Conservation (phyloP, 1,140 invertebrate genomes). For the Drosophila novamexicana region DNA sequence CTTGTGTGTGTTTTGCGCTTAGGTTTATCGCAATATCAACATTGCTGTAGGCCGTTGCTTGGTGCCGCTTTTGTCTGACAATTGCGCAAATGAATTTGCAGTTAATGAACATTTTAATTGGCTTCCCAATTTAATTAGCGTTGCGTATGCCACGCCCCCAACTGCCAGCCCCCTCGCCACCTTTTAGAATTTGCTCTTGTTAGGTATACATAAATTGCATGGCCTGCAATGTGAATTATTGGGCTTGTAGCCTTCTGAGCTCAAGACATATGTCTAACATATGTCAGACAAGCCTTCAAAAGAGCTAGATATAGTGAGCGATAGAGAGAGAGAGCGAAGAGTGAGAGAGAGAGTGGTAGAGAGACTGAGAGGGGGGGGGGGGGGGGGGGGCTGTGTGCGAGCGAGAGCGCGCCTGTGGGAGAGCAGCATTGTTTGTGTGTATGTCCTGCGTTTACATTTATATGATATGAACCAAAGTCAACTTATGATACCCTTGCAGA, state of each 20-base stretch:
- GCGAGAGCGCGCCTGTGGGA: no score
- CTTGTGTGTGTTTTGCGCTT: slow-evolving; percentile 15
- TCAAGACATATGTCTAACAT: slow-evolving; percentile 59
- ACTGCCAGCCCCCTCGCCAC: no score
- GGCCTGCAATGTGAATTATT: slow-evolving; percentile 44
- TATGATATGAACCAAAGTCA: slow-evolving; percentile 23
- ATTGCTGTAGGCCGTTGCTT: slow-evolving; percentile 27
- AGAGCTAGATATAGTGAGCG: slow-evolving; percentile 1
- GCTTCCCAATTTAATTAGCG: slow-evolving; percentile 37
- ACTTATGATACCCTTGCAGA: slow-evolving; percentile 1
- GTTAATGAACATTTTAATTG: slow-evolving; percentile 51
- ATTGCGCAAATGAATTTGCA: slow-evolving; percentile 28
- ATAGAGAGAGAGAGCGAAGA: slow-evolving; percentile 1
- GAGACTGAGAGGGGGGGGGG: no score
- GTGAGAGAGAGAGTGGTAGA: neutral
- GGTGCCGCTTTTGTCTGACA: neutral
- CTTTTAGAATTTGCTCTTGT: neutral
- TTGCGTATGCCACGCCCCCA: neutral
- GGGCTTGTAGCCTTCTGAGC: slow-evolving; percentile 12
- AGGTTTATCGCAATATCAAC: slow-evolving; percentile 47
- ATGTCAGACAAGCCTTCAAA: slow-evolving; percentile 35
- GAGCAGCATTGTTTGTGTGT: neutral
- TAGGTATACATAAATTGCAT: slow-evolving; percentile 62
- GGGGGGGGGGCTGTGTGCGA: neutral
- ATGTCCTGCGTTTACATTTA: slow-evolving; percentile 25